Evolutionary conservation across 2,888 invertebrate genomes (phyloP).

Genomic region (Orthosia cruda): DNA sequence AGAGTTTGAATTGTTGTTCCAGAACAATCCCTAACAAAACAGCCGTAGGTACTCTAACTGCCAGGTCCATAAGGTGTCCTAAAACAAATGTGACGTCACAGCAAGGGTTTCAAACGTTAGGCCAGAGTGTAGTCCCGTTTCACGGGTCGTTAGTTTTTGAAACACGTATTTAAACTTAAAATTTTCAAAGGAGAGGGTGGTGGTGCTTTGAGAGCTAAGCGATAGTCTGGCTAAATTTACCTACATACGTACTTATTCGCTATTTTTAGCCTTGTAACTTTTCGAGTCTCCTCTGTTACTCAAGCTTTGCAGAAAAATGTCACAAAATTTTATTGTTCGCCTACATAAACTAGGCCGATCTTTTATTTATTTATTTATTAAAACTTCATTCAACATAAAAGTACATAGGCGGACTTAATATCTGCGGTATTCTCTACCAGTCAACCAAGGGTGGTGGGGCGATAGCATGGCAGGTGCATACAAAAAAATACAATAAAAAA

Average conservation of each 20-base stretch:
- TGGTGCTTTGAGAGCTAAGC: conserved; percentile 19
- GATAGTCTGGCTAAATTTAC: not conserved
- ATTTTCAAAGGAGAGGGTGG: conserved; percentile 24
- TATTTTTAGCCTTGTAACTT: not conserved
- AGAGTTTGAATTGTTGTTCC: conserved; percentile 22
- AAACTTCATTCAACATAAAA: too few relatives aligned
- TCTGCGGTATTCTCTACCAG: too few relatives aligned
- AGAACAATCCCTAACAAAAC: conserved; percentile 3
- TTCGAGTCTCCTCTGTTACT: not conserved
- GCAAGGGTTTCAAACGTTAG: conserved; percentile 41
- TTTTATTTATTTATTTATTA: too few relatives aligned
- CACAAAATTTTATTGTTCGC: too few relatives aligned
- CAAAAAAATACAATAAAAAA: too few relatives aligned
- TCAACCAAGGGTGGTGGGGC: too few relatives aligned
- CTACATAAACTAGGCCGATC: too few relatives aligned
- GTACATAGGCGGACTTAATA: too few relatives aligned
- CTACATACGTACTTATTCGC: not conserved
- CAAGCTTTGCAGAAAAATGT: too few relatives aligned
- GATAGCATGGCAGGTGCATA: too few relatives aligned
- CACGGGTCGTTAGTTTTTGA: conserved; percentile 57
- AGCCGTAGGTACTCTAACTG: not conserved
- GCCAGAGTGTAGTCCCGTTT: conserved; percentile 51
- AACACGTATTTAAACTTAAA: conserved; percentile 51
- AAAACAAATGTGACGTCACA: conserved; percentile 40
- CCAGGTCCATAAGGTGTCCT: conserved; percentile 6